These are phyloP conservation scores for Henricia sp. DNA, from an alignment of 53 echinoderm and acorn worm species.

Conservation along the genomic window DNA sequence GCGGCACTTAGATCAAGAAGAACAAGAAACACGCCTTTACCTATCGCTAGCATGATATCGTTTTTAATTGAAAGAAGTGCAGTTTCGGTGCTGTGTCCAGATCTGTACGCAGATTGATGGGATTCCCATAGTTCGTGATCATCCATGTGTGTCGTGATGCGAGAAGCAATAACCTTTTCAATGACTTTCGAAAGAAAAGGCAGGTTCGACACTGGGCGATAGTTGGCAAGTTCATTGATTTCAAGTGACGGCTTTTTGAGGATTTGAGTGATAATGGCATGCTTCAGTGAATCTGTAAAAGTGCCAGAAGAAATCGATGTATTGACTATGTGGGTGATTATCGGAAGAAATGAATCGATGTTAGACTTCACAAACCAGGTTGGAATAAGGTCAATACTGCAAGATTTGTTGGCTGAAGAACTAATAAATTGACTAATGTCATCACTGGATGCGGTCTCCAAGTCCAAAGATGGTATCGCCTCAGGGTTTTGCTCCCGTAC, in stretches of 20 bases:
- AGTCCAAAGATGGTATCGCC: constrained; percentile 2
- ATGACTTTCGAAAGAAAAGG: constrained; percentile 46
- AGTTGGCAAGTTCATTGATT: constrained; percentile 42
- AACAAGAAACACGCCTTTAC: constrained; percentile 45
- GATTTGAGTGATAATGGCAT: constrained; percentile 55
- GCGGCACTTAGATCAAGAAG: constrained; percentile 17
- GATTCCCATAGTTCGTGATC: constrained; percentile 52
- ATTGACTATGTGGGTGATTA: constrained; percentile 57
- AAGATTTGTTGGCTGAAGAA: constrained; percentile 24
- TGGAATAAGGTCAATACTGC: constrained; percentile 49
- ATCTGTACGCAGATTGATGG: constrained; percentile 50
- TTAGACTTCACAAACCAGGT: constrained; percentile 57
- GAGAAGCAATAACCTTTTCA: constrained; percentile 33
- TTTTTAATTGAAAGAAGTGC: constrained; percentile 45
- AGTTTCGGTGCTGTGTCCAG: constrained; percentile 58
- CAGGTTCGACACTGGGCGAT: constrained; percentile 39
- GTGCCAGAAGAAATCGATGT: constrained; percentile 29
- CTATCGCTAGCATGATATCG: constrained; percentile 21
- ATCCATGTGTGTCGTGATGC: constrained; percentile 39
- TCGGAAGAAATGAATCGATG: constrained; percentile 39
- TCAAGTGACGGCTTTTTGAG: constrained; percentile 62
- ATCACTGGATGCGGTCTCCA: background rate
- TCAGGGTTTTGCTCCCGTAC: background rate
- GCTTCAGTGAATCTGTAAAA: constrained; percentile 46
- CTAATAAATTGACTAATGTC: constrained; percentile 32